These are phyloP conservation scores for Zalophus californianus DNA, from an alignment of 2,797 vertebrate species.

Conservation along the genomic window DNA sequence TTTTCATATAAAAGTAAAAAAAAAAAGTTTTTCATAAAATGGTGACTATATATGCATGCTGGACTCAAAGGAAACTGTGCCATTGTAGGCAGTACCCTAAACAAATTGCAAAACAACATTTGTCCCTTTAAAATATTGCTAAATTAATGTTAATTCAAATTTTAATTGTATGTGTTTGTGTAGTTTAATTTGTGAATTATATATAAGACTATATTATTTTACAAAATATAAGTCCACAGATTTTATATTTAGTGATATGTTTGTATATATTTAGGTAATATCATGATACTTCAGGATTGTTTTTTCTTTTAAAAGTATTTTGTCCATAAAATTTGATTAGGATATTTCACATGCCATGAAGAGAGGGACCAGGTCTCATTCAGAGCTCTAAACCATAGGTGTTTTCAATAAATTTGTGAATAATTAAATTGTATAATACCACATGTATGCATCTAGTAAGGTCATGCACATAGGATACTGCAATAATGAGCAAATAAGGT, in stretches of 20 bases:
- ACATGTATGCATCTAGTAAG: background rate
- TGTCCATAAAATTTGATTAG: background rate
- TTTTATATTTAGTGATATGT: background rate
- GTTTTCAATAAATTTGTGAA: background rate
- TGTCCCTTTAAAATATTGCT: background rate
- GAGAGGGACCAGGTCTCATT: background rate
- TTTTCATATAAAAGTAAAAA: background rate
- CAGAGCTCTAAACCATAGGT: background rate
- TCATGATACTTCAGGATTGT: background rate
- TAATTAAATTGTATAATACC: background rate
- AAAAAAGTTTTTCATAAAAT: background rate
- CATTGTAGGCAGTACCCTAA: background rate
- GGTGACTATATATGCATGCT: background rate
- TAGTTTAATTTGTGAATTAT: background rate
- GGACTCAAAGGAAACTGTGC: background rate
- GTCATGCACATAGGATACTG: background rate
- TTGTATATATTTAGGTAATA: background rate
- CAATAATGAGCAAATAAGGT: background rate
- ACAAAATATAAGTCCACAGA: background rate
- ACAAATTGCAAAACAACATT: background rate
- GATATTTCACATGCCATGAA: background rate
- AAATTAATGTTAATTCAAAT: background rate
- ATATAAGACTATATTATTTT: background rate
- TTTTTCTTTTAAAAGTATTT: background rate
- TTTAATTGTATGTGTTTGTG: background rate